These are phyloP conservation scores for Beris chalybata DNA, from an alignment of 2,888 invertebrate genomes.

Conservation along the genomic window DNA sequence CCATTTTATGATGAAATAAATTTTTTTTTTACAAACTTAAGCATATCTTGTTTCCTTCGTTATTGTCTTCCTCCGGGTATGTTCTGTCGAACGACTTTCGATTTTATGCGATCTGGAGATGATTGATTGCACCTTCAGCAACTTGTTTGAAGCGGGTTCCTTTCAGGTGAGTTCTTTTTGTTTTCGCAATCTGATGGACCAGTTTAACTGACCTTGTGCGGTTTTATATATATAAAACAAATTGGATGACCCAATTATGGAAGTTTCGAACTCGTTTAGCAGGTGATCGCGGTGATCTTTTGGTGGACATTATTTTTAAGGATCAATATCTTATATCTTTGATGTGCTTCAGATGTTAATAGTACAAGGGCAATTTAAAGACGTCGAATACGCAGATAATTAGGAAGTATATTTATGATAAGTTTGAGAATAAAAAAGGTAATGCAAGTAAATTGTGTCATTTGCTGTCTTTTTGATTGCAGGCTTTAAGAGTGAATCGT, in stretches of 20 bases:
- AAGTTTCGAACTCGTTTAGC: not conserved
- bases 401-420: slow-evolving; percentile 2
- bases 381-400: not conserved
- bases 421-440: too few relatives aligned
- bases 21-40: not conserved
- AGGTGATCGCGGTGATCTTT: slow-evolving; percentile 1
- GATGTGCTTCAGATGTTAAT: too few relatives aligned
- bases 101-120: not conserved
- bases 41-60: not conserved
- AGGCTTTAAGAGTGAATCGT: too few relatives aligned
- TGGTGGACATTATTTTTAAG: too few relatives aligned
- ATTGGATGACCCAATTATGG: slow-evolving; percentile 4
- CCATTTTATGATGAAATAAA: slow-evolving; percentile 2
- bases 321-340: not conserved
- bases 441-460: too few relatives aligned
- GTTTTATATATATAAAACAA: not conserved
- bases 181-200: not conserved
- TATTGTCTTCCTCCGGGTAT: not conserved
- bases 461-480: too few relatives aligned
- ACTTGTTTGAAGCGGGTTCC: not conserved
- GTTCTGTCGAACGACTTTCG: slow-evolving; percentile 2
- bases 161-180: not conserved
- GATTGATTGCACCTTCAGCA: slow-evolving; percentile 1
- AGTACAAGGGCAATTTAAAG: not conserved
- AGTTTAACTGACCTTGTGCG: not conserved